A percentile compares a stretch with the other conserved stretches of the same genome.
phyloP scores from a whole-genome alignment of 2,888 invertebrate genomes.

The Zygogramma bicolorata region DNA sequence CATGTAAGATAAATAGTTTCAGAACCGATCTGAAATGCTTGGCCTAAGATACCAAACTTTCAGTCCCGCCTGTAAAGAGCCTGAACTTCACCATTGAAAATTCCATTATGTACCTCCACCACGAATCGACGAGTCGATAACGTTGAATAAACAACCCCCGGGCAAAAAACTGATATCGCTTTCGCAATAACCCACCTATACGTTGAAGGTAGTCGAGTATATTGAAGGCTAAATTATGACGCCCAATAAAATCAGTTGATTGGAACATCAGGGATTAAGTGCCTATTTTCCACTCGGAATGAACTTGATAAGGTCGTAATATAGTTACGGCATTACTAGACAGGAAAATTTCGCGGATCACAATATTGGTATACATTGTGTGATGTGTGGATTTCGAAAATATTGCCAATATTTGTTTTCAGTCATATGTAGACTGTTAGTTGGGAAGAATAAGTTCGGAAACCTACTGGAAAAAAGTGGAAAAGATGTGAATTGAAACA shows the following conservation, averaged over 20 bases:
- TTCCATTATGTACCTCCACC: background rate
- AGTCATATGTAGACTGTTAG: too few species aligned
- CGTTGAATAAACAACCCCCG: background rate
- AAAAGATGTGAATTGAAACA: too few species aligned
- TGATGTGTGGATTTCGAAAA: background rate
- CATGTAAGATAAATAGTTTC: too few species aligned
- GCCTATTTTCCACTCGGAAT: background rate
- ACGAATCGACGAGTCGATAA: background rate
- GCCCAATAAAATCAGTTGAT: background rate
- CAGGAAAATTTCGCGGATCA: background rate
- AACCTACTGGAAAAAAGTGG: too few species aligned
- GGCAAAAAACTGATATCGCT: background rate
- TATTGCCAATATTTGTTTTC: too few species aligned
- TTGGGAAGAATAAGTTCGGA: too few species aligned
- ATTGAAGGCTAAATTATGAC: background rate
- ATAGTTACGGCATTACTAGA: background rate
- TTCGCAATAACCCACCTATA: background rate
- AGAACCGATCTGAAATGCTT: too few species aligned
- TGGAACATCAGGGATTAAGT: background rate
- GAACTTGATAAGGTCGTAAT: slow-evolving; percentile 1
- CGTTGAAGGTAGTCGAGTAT: background rate
- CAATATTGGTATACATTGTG: background rate
- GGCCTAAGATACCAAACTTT: too few species aligned
- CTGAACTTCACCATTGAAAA: background rate
- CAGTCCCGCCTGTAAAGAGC: background rate